Evolutionary conservation across 2,888 invertebrate genomes (phyloP), one percentile per base, ranked within the genome.

Genomic region (Synanthedon formicaeformis): DNA sequence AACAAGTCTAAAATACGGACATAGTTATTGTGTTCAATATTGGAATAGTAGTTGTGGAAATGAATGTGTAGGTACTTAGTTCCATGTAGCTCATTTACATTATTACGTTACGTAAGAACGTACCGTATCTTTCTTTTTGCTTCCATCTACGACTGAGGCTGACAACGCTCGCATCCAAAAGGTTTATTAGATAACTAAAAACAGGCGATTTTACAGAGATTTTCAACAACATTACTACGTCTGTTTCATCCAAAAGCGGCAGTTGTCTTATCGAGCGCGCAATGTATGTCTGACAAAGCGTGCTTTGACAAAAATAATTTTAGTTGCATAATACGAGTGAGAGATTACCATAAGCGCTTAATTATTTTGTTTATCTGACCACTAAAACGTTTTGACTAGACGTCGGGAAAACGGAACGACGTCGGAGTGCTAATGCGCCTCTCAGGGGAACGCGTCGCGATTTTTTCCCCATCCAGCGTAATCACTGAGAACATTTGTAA

Each of bases 311-410:
- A 34, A 41, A 16, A 6, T 18, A 11, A 50, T 13, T 40, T 50
- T 50, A 11, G 14, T 51, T 50, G 27, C 54, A 51, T 51, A 51
- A 51, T 48, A 57, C 50, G 11, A 41, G 48, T 50, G 41, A 58
- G 58, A 59, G 60, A 72, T 75, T 73, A 72, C 69, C 78, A 76
- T 78, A 74, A 78, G 70, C 72, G 76, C 71, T 80, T 80, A 78
- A 78, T 81, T 81, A 79, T 81, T 81, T 81, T 77, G 80, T 81
- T 81, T 81, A 78, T 81, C 78, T 80, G 76, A 79, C 81, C 80
- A 76, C 73, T 79, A 76, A 78, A 78, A 74, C 71, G 73, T 72
- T 69, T 65, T 65, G 72, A 73, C 71, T 74, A 62, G 54, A 54
- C 60, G 58, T 59, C 52, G 58, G 57, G 60, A 63, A 59, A 58